Base-by-base conservation (phyloP, 2,797 vertebrate species). In the Melanotaenia boesemani region DNA sequence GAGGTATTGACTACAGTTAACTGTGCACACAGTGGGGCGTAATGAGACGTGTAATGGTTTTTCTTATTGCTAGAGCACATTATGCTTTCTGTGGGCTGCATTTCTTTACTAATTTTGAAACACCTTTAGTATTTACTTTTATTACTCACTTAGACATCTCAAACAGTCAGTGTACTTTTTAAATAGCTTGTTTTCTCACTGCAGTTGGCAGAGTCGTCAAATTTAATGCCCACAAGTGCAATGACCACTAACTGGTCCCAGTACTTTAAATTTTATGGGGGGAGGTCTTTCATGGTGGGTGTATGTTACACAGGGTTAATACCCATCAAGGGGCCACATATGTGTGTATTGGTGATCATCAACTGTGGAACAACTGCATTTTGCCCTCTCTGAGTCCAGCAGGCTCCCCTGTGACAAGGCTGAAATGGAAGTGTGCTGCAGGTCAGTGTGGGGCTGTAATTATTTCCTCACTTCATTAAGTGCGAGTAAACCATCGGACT, bases 381-480 rank as follows among this genome's bases (percentile, higher is more conserved):
- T 83, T 90, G 87, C 85, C 83, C 84, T 89, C 80, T 70, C 62
- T 48, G 82, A 83, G 87, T 86, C 91, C 79, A 24, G 76, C 70
- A 3, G 72, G 66, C 78, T 91, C 91, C 90, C 90, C 83, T 72
- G 89, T 89, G 88, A 86, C 91, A 67, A 75, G 83, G 74, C 87
- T 84, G 89, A 90, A 93, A 93, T 89, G 86, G 90, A 93, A 93
- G 89, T 91, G 90, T 84, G 90, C 89, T 92, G 92, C 90, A 90
- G 94, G 94, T 95, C 94, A 95, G 89, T 87, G 87, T 83, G 81
- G 86, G 87, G 91, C 90, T 94, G 90, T 95, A 95, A 95, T 95
- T 95, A 95, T 95, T 95, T 95, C 92, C 89, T 93, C 93, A 94
- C 94, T 95, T 95, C 94, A 95, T 95, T 94, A 95, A 92, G 91